Evolutionary conservation across 2,113 vertebrate genomes (phyloP), one percentile per base, ranked within the genome.

Genomic region (Gnathonemus longibarbis): DNA sequence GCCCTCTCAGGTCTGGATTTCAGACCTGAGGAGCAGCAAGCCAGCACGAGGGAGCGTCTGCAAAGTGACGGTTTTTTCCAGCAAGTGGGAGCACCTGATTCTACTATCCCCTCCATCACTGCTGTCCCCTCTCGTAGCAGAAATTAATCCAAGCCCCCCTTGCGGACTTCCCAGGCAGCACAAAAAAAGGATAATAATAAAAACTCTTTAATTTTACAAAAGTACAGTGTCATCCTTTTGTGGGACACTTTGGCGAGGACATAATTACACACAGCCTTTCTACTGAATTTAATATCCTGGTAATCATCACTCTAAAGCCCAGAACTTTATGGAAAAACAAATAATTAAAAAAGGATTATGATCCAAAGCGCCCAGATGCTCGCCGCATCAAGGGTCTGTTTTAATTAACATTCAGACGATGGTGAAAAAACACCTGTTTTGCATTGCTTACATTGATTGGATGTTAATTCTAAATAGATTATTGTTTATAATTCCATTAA

Each of bases 371-470:
- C 88, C 90, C 89, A 91, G 90, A 92, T 89, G 86, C 91, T 90
- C 74, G 27, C 74, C 27, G 62, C 89, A 90, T 88, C 42, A 88
- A 39, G 39, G 87, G 87, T 62, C 87, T 88, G 35, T 66, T 88
- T 90, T 92, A 91, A 92, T 92, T 91, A 92, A 92, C 91, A 92
- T 91, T 92, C 90, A 90, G 86, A 91, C 90, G 91, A 93, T 92
- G 84, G 83, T 58, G 85, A 90, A 91, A 87, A 66, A 89, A 87
- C 91, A 93, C 91, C 91, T 92, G 91, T 50, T 91, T 86, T 89
- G 80, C 56, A 86, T 49, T 31, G 84, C 87, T 80, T 70, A 66
- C 49, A 56, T 86, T 46, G 31, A 88, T 89, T 90, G 46, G 62
- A 90, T 77, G 87, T 88, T 90, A 84, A 88, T 89, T 90, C 46